Evolutionary conservation across 2,888 invertebrate genomes (phyloP).

Genomic region (Dryobotodes eremita): DNA sequence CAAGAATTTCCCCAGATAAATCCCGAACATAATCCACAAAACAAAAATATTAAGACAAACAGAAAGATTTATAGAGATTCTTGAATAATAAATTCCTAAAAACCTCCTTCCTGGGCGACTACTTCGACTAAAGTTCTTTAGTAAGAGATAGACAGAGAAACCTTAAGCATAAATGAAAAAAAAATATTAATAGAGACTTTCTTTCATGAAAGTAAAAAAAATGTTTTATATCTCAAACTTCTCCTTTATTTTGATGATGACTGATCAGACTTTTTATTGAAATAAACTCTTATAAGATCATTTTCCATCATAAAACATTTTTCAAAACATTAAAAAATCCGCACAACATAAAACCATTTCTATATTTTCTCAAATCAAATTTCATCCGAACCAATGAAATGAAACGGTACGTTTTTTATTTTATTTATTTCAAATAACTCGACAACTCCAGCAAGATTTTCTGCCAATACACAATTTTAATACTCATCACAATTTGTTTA

Average conservation of each 20-base stretch:
- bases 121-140: constrained; percentile 14
- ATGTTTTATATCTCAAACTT: neutral
- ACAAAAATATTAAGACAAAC: constrained; percentile 43
- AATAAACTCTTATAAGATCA: neutral
- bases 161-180: constrained; percentile 9
- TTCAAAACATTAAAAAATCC: no score
- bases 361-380: neutral
- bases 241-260: neutral
- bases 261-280: neutral
- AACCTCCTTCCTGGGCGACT: constrained; percentile 25
- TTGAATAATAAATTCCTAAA: constrained; percentile 53
- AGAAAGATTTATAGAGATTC: constrained; percentile 44
- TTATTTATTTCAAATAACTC: neutral
- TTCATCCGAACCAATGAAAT: neutral
- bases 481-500: neutral
- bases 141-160: constrained; percentile 17
- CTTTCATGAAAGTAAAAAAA: neutral
- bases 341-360: neutral
- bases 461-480: neutral
- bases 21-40: constrained; percentile 21
- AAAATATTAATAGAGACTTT: constrained; percentile 14
- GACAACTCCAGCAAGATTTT: neutral
- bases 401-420: neutral
- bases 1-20: constrained; percentile 4
- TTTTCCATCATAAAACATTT: neutral